These are phyloP conservation scores for Eupithecia tripunctaria DNA, from an alignment of 2,888 invertebrate genomes.

Conservation along the genomic window DNA sequence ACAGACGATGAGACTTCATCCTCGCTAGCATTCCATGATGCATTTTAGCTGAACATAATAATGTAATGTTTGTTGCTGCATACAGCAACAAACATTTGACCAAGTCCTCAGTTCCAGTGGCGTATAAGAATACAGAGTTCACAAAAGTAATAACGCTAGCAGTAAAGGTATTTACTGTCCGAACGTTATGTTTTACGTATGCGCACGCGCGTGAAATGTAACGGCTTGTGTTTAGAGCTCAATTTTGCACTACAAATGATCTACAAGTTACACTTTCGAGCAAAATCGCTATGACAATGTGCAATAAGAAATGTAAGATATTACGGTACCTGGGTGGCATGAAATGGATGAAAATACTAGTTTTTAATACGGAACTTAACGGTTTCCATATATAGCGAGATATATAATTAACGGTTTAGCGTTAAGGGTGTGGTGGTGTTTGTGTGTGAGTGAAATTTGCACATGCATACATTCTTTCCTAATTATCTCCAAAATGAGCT, in stretches of 20 bases:
- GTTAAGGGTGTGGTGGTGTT: too few species aligned
- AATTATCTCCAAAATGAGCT: too few species aligned
- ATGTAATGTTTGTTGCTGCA: too few species aligned
- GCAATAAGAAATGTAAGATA: constrained; percentile 7
- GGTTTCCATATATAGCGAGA: too few species aligned
- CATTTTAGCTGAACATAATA: too few species aligned
- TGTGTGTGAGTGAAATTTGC: too few species aligned
- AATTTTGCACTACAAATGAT: neutral
- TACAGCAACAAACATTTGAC: neutral
- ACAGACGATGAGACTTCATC: too few species aligned
- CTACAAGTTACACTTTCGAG: constrained; percentile 8
- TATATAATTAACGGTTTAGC: too few species aligned
- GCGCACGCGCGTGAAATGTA: constrained; percentile 33
- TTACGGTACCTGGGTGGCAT: neutral
- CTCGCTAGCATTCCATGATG: too few species aligned
- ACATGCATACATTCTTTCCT: too few species aligned
- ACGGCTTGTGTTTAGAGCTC: constrained; percentile 17
- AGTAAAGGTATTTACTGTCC: constrained; percentile 46
- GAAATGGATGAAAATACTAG: neutral
- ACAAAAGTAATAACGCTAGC: constrained; percentile 43
- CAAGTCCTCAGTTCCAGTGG: constrained; percentile 26
- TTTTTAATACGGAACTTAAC: neutral
- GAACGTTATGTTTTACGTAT: constrained; percentile 39
- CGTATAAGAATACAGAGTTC: constrained; percentile 26
- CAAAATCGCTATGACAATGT: constrained; percentile 1